Evolutionary conservation across 2,888 invertebrate genomes (phyloP).

Genomic region (Hypolimnas misippus): DNA sequence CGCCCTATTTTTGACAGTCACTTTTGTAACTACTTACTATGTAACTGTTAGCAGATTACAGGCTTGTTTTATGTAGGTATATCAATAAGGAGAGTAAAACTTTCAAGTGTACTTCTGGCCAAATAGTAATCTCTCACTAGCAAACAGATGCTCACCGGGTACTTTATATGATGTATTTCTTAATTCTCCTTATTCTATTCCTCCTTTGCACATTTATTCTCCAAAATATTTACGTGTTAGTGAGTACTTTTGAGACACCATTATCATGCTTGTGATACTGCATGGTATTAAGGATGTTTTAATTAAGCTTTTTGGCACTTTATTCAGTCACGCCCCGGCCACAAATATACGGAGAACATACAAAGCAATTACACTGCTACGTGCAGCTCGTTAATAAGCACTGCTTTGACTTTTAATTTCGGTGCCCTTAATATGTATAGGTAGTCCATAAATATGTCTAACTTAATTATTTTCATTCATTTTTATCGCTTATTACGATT

Average conservation of each 20-base stretch:
- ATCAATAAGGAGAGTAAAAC: no score
- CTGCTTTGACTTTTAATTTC: constrained; percentile 28
- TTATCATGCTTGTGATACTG: background rate
- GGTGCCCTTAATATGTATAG: background rate
- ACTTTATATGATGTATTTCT: no score
- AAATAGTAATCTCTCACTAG: no score
- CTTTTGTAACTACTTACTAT: no score
- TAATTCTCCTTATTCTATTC: no score
- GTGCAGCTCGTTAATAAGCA: constrained; percentile 30
- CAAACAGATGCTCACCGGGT: no score
- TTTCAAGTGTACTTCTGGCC: no score
- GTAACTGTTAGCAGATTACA: no score
- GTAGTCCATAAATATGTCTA: background rate
- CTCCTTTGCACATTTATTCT: no score
- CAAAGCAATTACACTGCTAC: constrained; percentile 34
- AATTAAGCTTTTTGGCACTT: constrained; percentile 26
- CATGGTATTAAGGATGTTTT: constrained; percentile 12
- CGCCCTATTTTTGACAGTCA: no score
- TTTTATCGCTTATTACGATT: background rate
- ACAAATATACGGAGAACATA: constrained; percentile 27
- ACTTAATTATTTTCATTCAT: background rate
- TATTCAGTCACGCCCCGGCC: constrained; percentile 27
- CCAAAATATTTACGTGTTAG: no score
- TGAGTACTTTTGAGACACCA: background rate
- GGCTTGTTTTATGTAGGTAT: no score